These are phyloP conservation scores for Bombus waltoni DNA, from an alignment of 1,140 invertebrate species.

Conservation along the genomic window DNA sequence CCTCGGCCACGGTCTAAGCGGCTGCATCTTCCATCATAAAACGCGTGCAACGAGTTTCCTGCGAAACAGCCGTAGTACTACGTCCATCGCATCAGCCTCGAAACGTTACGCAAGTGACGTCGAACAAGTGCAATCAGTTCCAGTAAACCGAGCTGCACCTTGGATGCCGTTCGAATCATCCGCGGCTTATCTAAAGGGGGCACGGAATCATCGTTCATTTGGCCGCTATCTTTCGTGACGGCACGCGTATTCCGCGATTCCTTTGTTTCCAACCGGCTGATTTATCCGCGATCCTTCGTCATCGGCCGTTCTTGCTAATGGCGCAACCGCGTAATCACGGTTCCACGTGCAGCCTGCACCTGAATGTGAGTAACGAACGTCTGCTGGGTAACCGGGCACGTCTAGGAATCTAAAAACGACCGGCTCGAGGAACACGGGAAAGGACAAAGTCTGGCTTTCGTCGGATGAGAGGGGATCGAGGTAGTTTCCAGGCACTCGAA, in stretches of 20 bases:
- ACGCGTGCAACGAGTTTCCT: background rate
- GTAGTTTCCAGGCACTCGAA: background rate
- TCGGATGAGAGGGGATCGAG: too few species aligned
- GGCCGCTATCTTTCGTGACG: constrained; percentile 46
- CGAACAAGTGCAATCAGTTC: constrained; percentile 35
- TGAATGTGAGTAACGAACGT: constrained; percentile 76
- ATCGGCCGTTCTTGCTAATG: constrained; percentile 46
- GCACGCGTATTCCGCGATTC: constrained; percentile 67
- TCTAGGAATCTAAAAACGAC: constrained; percentile 57
- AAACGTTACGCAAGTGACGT: constrained; percentile 27
- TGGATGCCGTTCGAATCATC: constrained; percentile 34
- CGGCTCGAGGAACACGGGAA: constrained; percentile 9
- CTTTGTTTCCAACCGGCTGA: constrained; percentile 71
- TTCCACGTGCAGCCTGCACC: constrained; percentile 75
- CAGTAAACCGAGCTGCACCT: constrained; percentile 29
- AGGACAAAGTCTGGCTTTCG: constrained; percentile 55
- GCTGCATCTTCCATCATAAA: background rate
- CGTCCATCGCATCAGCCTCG: background rate
- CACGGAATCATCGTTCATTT: constrained; percentile 50
- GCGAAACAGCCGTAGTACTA: constrained; percentile 7
- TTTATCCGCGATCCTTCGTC: constrained; percentile 39
- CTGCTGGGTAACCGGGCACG: constrained; percentile 52
- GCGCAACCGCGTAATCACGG: constrained; percentile 70
- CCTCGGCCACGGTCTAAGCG: background rate
- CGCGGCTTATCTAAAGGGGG: constrained; percentile 70